Base-by-base conservation (phyloP, 2,888 invertebrate species). In the Notodonta ziczac region DNA sequence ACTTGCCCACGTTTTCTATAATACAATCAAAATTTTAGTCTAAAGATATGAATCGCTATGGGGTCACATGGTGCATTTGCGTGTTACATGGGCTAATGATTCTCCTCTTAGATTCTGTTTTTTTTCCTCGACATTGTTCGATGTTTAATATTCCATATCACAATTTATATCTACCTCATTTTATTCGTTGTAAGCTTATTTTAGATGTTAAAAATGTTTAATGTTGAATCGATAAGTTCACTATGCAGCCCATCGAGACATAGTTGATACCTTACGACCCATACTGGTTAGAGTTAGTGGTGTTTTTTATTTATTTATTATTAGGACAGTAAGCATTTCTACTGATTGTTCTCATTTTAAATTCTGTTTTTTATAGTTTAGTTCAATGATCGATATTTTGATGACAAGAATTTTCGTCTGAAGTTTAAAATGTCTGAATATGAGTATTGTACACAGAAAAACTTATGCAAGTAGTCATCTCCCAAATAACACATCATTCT, bases 151-250 rank as follows among this genome's bases (percentile, higher is more conserved):
- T 84, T 90, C 88, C 92, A 93, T 93, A 93, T 93, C 93, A 93
- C 93, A 92, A 92, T 91, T 77, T 82, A 72, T 86, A 93, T 90
- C 93, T 93, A 93, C 93, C 93, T 93, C 93, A 93, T 91, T 91
- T 90, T 88, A 85, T 88, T 88, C 84, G 87, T 88, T 87, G 81
- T 90, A 91, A 89, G 90, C 75, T 89, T 88, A 82, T 82, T 89
- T 88, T 89, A 90, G 86, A 84, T 84, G 79, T 86, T 89, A 86
- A 82, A 86, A 83, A 80, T 74, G 80, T 82, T 82, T 77, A 79
- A 84, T 83, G 83, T 86, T 87, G 72, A 80, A 69, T 76, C 70
- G 70, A 77, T 60, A 32, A 57, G 35, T 59, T 64, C 74, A 65
- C 78, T 78, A 75, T 74, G 65, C 65, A 76, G 76, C 86, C 88